Percentiles rank a stretch among this genome's conserved stretches.
phyloP scores from a whole-genome alignment of 2,113 vertebrate genomes.

The Mirounga angustirostris region DNA sequence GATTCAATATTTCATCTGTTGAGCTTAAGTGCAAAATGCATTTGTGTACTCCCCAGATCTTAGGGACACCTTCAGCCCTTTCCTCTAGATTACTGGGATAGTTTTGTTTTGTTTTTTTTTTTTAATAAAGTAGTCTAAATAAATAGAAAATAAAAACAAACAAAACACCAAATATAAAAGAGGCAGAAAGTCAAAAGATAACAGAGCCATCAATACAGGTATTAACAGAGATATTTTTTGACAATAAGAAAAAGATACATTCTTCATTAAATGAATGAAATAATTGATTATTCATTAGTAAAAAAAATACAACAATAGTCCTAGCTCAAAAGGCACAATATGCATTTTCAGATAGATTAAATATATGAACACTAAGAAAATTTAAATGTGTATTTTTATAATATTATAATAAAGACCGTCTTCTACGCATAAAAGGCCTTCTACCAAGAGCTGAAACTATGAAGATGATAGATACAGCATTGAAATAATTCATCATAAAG shows the following conservation, averaged over 20 bases:
- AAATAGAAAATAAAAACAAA: not conserved
- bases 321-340: not conserved
- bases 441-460: not conserved
- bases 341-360: not conserved
- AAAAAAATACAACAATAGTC: not conserved
- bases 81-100: not conserved
- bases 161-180: not conserved
- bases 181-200: not conserved
- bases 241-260: not conserved
- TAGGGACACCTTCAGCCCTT: not conserved
- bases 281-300: not conserved
- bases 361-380: not conserved
- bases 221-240: not conserved
- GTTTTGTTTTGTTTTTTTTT: not conserved
- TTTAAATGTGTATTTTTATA: not conserved
- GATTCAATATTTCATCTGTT: not conserved
- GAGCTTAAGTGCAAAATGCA: not conserved
- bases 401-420: not conserved
- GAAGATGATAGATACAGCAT: not conserved
- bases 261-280: conserved; percentile 6
- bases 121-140: not conserved
- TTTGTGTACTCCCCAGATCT: not conserved
- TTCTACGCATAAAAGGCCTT: not conserved
- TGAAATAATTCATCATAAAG: not conserved
- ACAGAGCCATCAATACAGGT: not conserved